Evolutionary conservation across 2,888 invertebrate species (phyloP), one percentile per base, ranked within the genome.

Genomic region (Sarcophaga rosellei): DNA sequence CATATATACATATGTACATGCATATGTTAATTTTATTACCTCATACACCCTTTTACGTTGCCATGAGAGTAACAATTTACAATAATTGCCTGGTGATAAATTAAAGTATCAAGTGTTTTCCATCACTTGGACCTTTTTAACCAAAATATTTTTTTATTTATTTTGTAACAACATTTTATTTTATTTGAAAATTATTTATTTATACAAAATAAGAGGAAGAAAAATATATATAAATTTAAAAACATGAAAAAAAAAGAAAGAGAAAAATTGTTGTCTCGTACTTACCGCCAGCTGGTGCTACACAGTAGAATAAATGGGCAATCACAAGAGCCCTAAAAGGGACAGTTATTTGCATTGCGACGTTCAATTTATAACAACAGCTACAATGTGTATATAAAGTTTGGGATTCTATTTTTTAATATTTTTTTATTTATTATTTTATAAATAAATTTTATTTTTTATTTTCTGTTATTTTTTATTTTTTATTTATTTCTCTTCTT

Each of bases 261-360:
- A 69, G 62, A 73, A 69, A 85, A 74, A 80, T 84, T 76, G 72
- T 80, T 76, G 73, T 21, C 59, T 73, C 35, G 68, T 70, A 92
- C 93, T 92, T 91, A 93, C 93, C 93, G 90, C 93, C 93, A 89
- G 93, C 93, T 89, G 92, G 91, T 90, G 92, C 91, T 88, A 93
- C 92, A 89, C 91, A 91, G 87, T 91, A 91, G 89, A 92, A 91
- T 81, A 93, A 91, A 91, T 93, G 93, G 92, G 92, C 91, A 90
- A 93, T 90, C 90, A 93, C 90, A 89, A 93, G 90, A 89, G 92
- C 91, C 90, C 91, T 90, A 89, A 92, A 91, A 85, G 91, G 92
- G 89, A 91, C 89, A 89, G 91, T 91, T 90, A 91, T 91, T 92
- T 91, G 92, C 93, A 93, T 93, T 92, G 91, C 92, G 92, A 91